These are phyloP conservation scores for Anguilla megastoma DNA, from an alignment of 2,797 vertebrate species.

Conservation along the genomic window DNA sequence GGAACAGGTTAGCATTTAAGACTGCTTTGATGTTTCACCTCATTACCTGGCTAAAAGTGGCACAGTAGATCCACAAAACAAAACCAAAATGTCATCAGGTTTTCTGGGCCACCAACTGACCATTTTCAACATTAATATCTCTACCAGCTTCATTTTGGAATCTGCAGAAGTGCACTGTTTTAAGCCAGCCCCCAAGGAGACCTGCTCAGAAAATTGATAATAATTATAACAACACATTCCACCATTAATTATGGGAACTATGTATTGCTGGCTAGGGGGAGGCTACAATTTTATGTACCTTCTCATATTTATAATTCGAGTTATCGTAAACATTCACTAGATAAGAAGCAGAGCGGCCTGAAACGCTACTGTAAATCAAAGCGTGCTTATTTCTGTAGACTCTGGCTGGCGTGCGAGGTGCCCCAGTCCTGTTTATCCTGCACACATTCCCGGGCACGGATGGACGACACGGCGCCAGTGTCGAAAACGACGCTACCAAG, in stretches of 20 bases:
- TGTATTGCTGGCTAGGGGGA: too few relatives aligned
- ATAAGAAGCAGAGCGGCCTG: conserved; percentile 1
- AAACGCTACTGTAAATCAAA: conserved; percentile 14
- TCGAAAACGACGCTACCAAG: conserved; percentile 54
- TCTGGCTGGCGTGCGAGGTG: conserved; percentile 43
- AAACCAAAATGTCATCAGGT: not conserved
- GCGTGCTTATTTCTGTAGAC: not conserved
- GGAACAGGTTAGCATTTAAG: not conserved
- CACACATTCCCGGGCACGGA: conserved; percentile 36
- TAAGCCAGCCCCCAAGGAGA: not conserved
- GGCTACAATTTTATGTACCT: too few relatives aligned
- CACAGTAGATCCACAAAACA: not conserved
- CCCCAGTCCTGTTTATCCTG: conserved; percentile 53
- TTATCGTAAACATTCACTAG: not conserved
- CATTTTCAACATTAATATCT: not conserved
- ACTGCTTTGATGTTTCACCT: not conserved
- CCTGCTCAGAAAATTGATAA: not conserved
- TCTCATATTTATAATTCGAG: not conserved
- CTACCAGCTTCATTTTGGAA: not conserved
- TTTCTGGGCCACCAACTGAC: too few relatives aligned
- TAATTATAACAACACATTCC: not conserved
- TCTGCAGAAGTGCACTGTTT: not conserved
- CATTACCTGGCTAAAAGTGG: not conserved
- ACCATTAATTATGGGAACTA: too few relatives aligned
- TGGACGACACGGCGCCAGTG: conserved; percentile 43